phyloP scores from a whole-genome alignment of 1,140 invertebrate genomes.

The Agrilus planipennis region DNA sequence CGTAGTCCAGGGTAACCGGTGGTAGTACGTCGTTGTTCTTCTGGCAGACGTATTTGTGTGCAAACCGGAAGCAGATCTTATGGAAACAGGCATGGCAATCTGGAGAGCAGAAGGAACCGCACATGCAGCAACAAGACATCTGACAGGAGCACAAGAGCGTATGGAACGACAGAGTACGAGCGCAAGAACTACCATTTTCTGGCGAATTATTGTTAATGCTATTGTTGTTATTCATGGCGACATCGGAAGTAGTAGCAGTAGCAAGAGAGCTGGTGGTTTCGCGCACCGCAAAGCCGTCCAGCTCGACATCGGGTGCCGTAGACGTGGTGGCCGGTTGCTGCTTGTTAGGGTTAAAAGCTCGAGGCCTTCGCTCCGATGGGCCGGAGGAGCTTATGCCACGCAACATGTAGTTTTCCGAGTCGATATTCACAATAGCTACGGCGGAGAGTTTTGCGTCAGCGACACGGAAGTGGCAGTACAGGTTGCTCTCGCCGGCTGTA shows the following conservation, averaged over 20 bases:
- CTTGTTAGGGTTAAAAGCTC: constrained; percentile 11
- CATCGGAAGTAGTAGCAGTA: constrained; percentile 6
- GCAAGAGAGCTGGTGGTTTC: constrained; percentile 26
- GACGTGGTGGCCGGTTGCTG: constrained; percentile 5
- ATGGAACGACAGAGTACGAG: constrained; percentile 40
- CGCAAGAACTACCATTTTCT: constrained; percentile 31
- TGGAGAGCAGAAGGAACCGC: constrained; percentile 46
- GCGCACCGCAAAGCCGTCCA: constrained; percentile 30
- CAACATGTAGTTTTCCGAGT: constrained; percentile 52
- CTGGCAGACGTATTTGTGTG: constrained; percentile 42
- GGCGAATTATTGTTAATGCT: no score
- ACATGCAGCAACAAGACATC: constrained; percentile 45
- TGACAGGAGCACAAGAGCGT: constrained; percentile 41
- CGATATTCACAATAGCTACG: constrained; percentile 31
- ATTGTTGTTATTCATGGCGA: constrained; percentile 5
- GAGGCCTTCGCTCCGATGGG: constrained; percentile 16
- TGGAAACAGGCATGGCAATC: constrained; percentile 58
- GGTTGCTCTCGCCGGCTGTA: constrained; percentile 8
- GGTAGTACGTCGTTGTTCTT: constrained; percentile 41
- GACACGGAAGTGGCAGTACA: constrained; percentile 11
- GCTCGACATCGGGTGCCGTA: constrained; percentile 21
- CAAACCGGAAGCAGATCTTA: constrained; percentile 44
- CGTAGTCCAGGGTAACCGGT: constrained; percentile 40
- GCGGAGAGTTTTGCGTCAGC: constrained; percentile 8
- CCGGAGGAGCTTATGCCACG: constrained; percentile 26